These are phyloP conservation scores for Drosophila santomea DNA, from an alignment of 1,140 invertebrate genomes.

Conservation along the genomic window DNA sequence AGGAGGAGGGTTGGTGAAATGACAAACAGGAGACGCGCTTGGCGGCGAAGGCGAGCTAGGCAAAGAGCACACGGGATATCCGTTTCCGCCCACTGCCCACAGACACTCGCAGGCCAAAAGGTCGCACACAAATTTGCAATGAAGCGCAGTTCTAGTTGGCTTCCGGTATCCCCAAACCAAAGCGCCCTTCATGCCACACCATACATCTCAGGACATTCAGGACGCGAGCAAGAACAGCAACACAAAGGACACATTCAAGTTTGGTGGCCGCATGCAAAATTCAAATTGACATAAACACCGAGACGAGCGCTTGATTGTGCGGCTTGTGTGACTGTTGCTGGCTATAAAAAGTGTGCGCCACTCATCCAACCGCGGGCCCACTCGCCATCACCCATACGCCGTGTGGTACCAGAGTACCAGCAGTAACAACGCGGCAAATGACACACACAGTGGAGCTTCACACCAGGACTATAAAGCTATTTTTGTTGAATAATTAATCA, in stretches of 20 bases:
- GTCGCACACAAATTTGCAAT: slow-evolving; percentile 63
- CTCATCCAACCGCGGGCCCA: slow-evolving; percentile 39
- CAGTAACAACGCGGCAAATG: slow-evolving; percentile 46
- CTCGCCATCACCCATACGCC: slow-evolving; percentile 52
- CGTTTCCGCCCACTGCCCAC: slow-evolving; percentile 55
- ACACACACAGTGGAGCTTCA: slow-evolving; percentile 29
- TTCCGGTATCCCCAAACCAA: slow-evolving; percentile 43
- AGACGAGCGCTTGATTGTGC: slow-evolving; percentile 71
- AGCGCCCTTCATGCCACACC: not conserved
- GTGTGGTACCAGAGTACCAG: slow-evolving; percentile 57
- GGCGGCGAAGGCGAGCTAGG: slow-evolving; percentile 47
- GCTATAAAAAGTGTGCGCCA: slow-evolving; percentile 70
- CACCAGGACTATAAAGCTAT: no score
- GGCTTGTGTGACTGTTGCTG: slow-evolving; percentile 76
- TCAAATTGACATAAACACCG: slow-evolving; percentile 74
- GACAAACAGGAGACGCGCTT: slow-evolving; percentile 66
- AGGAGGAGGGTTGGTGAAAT: slow-evolving; percentile 49
- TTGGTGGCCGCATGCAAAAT: slow-evolving; percentile 61
- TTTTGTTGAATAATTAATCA: no score
- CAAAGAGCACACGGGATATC: slow-evolving; percentile 77
- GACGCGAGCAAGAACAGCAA: not conserved
- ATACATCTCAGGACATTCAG: slow-evolving; percentile 9
- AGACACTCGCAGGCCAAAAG: slow-evolving; percentile 6
- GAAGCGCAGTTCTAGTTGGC: slow-evolving; percentile 71
- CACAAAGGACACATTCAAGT: slow-evolving; percentile 36